Evolutionary conservation across 2,113 vertebrate genomes (phyloP).

Genomic region (Lasiurus borealis): DNA sequence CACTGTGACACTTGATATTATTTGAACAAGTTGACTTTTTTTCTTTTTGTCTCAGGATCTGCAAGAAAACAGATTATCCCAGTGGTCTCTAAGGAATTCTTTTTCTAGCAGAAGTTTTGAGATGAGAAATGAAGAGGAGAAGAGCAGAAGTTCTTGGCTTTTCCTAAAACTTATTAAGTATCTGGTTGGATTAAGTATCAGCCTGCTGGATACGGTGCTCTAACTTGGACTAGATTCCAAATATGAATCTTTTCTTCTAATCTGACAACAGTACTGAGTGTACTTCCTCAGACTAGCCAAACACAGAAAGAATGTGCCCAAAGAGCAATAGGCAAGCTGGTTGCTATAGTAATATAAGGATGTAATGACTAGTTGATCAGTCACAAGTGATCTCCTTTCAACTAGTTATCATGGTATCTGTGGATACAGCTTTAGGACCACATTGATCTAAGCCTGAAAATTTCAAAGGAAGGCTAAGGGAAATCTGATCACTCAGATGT

Average conservation of each 20-base stretch:
- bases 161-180: background rate
- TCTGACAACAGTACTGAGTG: background rate
- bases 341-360: background rate
- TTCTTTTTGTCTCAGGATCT: background rate
- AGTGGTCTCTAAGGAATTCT: background rate
- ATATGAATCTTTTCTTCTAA: background rate
- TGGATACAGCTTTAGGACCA: background rate
- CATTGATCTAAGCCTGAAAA: background rate
- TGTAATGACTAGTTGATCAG: background rate
- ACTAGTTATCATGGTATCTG: background rate
- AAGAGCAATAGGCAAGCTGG: background rate
- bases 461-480: conserved; percentile 10
- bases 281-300: background rate
- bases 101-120: conserved; percentile 12
- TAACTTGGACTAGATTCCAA: background rate
- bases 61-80: background rate
- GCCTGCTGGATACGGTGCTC: background rate
- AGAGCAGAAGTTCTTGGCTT: background rate
- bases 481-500: background rate
- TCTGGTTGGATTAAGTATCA: background rate
- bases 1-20: background rate
- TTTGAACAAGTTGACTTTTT: background rate
- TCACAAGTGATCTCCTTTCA: background rate
- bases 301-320: background rate
- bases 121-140: background rate